These are phyloP conservation scores for Drosophila niveifrons DNA, from an alignment of 2,888 invertebrate genomes.

Conservation along the genomic window DNA sequence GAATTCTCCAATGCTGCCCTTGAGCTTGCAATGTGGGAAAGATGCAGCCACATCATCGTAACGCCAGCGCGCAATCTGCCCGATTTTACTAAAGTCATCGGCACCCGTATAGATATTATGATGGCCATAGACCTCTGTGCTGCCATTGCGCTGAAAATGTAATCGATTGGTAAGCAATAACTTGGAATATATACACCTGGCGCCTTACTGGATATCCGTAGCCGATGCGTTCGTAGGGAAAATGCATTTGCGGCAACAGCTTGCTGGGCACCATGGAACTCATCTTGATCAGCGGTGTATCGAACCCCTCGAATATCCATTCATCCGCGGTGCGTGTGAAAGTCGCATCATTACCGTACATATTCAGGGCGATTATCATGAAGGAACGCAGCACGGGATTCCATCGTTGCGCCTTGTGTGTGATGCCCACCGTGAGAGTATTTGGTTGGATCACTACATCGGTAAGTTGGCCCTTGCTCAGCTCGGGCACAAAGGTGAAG, in stretches of 20 bases:
- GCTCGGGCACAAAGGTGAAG: constrained; percentile 87
- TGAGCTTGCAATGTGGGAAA: constrained; percentile 87
- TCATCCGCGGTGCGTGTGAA: constrained; percentile 89
- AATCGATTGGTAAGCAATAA: not conserved
- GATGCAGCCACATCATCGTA: constrained; percentile 87
- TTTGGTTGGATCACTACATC: constrained; percentile 72
- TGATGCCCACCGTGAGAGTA: constrained; percentile 67
- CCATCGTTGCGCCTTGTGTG: constrained; percentile 58
- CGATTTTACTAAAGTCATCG: constrained; percentile 88
- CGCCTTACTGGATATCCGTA: constrained; percentile 90
- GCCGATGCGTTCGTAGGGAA: constrained; percentile 91
- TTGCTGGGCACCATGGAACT: constrained; percentile 86
- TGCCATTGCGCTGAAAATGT: constrained; percentile 90
- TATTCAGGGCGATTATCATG: constrained; percentile 87
- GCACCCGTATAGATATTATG: constrained; percentile 92
- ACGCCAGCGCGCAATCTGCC: constrained; percentile 91
- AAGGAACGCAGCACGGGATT: constrained; percentile 66
- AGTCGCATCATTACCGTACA: constrained; percentile 87
- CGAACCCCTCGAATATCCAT: constrained; percentile 92
- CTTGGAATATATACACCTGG: not conserved
- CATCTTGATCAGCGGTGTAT: constrained; percentile 89
- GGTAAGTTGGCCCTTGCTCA: constrained; percentile 58
- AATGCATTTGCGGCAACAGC: constrained; percentile 86
- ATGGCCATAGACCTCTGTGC: constrained; percentile 82
- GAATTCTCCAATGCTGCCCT: constrained; percentile 92